Evolutionary conservation across 2,888 invertebrate species (phyloP).

Genomic region (Aporophyla lueneburgensis): DNA sequence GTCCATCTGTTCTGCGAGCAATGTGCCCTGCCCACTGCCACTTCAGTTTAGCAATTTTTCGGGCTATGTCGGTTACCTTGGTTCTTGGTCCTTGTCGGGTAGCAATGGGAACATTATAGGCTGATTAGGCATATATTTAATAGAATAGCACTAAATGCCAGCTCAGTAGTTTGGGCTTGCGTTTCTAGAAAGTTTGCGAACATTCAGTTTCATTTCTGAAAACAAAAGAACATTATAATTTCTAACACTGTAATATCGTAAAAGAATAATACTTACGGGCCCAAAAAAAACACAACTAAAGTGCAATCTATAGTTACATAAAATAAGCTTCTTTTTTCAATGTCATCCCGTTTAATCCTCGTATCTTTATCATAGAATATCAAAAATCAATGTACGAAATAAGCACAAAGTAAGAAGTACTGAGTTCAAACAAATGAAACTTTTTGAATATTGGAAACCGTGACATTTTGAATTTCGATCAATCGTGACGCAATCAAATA

Average conservation of each 20-base stretch:
- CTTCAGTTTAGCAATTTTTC: too few relatives aligned
- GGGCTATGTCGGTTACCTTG: too few relatives aligned
- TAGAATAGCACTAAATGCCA: not conserved
- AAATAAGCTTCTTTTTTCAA: not conserved
- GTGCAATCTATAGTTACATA: not conserved
- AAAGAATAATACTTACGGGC: not conserved
- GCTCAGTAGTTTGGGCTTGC: not conserved
- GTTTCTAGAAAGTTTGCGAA: not conserved
- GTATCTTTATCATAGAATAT: not conserved
- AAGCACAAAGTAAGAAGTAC: not conserved
- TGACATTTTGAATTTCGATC: conserved; percentile 45
- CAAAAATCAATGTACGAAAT: not conserved
- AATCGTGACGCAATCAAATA: conserved; percentile 55
- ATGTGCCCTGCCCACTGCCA: too few relatives aligned
- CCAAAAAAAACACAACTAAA: not conserved
- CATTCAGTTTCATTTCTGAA: not conserved
- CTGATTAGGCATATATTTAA: not conserved
- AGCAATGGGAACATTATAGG: too few relatives aligned
- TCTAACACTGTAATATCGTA: not conserved
- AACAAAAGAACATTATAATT: not conserved
- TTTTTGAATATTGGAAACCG: conserved; percentile 20
- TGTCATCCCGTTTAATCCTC: not conserved
- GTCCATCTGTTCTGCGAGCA: too few relatives aligned
- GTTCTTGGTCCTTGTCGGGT: too few relatives aligned
- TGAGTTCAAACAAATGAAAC: not conserved